Conservation (phyloP, 2,888 invertebrate species). For the Ctenicera cuprea region DNA sequence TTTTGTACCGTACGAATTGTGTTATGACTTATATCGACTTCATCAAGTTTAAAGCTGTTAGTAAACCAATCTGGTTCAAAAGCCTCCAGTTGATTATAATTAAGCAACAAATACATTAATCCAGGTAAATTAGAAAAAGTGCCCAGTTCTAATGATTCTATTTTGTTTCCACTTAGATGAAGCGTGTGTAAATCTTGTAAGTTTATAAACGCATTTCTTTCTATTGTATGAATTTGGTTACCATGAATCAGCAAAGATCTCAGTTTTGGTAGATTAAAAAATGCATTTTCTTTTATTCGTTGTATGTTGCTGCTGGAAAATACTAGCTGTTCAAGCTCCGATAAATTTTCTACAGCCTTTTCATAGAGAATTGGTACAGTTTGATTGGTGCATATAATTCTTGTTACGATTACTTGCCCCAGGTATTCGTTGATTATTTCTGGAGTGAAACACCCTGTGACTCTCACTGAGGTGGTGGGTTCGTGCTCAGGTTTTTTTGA, state of each 20-base stretch:
- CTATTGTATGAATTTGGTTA: not conserved
- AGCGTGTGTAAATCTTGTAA: not conserved
- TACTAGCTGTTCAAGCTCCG: not conserved
- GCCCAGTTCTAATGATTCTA: not conserved
- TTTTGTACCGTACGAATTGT: not conserved
- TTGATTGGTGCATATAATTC: not conserved
- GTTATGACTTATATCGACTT: slow-evolving; percentile 8
- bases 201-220: slow-evolving; percentile 15
- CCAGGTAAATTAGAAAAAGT: slow-evolving; percentile 15
- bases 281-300: not conserved
- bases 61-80: slow-evolving; percentile 33
- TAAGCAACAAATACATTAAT: not conserved
- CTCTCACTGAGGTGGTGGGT: not conserved
- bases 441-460: not conserved
- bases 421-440: not conserved
- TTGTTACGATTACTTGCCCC: not conserved
- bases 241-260: not conserved
- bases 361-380: not conserved
- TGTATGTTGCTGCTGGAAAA: not conserved
- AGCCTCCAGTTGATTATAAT: not conserved
- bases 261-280: not conserved
- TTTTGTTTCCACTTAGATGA: slow-evolving; percentile 14
- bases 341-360: not conserved
- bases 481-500: not conserved
- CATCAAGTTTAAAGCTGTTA: not conserved